Evolutionary conservation across 2,888 invertebrate species (phyloP).

Genomic region (Junonia oenone): DNA sequence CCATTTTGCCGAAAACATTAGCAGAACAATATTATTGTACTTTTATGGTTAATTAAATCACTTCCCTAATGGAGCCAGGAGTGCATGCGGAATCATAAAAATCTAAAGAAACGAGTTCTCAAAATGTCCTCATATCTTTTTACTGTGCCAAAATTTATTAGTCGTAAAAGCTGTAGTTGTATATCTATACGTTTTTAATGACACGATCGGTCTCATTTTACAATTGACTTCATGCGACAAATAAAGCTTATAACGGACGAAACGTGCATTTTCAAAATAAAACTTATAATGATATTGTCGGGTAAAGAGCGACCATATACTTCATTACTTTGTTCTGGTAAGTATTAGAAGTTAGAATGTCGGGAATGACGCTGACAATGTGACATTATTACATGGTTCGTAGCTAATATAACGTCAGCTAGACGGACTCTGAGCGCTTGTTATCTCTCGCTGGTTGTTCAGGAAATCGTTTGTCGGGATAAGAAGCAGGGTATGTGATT

Average conservation of each 20-base stretch:
- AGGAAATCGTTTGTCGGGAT: constrained; percentile 32
- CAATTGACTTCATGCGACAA: constrained; percentile 40
- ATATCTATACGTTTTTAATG: constrained; percentile 59
- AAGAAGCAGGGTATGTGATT: constrained; percentile 30
- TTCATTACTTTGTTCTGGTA: not conserved
- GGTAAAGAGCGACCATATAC: not conserved
- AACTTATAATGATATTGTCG: not conserved
- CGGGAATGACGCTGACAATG: not conserved
- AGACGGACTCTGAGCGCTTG: not conserved
- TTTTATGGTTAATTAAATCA: constrained; percentile 60
- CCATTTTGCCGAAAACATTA: constrained; percentile 17
- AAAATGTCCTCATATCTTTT: constrained; percentile 59
- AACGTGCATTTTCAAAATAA: not conserved
- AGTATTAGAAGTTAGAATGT: not conserved
- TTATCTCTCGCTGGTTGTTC: constrained; percentile 4
- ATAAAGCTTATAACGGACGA: constrained; percentile 29
- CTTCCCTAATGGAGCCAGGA: constrained; percentile 47
- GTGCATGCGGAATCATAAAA: constrained; percentile 53
- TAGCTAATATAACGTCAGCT: constrained; percentile 3
- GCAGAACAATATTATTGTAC: constrained; percentile 21
- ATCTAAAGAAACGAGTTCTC: constrained; percentile 48
- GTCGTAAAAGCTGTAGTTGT: constrained; percentile 55
- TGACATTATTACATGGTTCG: not conserved
- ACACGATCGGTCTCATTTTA: constrained; percentile 54
- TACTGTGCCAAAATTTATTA: constrained; percentile 61